These are phyloP conservation scores for Podarcis lilfordi DNA, from an alignment of 2,797 vertebrate species.

Conservation along the genomic window DNA sequence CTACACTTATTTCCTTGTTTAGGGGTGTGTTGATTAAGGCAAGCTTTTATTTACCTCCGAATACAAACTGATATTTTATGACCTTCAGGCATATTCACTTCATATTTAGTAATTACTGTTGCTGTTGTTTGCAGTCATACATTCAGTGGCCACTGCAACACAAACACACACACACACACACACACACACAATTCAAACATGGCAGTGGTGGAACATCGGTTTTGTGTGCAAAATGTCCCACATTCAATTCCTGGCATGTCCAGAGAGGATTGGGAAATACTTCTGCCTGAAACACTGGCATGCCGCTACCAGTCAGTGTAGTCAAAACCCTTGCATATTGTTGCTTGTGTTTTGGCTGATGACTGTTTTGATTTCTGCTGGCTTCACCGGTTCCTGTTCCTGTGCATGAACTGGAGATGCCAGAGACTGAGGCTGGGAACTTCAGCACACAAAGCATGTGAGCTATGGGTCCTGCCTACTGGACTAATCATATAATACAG, in stretches of 20 bases:
- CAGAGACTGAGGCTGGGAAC: no score
- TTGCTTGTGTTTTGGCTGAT: background rate
- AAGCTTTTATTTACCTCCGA: background rate
- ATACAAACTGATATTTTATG: background rate
- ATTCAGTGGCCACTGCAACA: background rate
- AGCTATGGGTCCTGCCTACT: background rate
- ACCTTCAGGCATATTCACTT: background rate
- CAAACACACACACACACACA: background rate
- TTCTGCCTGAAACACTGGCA: no score
- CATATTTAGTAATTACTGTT: background rate
- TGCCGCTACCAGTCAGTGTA: no score
- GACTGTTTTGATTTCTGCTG: background rate
- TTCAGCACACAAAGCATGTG: no score
- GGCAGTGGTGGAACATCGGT: no score
- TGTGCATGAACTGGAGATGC: no score
- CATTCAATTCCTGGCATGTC: no score
- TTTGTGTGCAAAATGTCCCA: no score
- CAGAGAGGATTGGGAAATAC: no score
- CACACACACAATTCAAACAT: no score
- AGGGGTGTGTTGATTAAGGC: background rate
- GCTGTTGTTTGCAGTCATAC: background rate
- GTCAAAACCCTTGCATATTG: no score
- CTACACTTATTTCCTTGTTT: background rate
- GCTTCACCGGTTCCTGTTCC: background rate
- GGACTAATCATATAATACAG: background rate